Conservation (phyloP, 2,113 vertebrate genomes). For the Psittacara wagleri region DNA sequence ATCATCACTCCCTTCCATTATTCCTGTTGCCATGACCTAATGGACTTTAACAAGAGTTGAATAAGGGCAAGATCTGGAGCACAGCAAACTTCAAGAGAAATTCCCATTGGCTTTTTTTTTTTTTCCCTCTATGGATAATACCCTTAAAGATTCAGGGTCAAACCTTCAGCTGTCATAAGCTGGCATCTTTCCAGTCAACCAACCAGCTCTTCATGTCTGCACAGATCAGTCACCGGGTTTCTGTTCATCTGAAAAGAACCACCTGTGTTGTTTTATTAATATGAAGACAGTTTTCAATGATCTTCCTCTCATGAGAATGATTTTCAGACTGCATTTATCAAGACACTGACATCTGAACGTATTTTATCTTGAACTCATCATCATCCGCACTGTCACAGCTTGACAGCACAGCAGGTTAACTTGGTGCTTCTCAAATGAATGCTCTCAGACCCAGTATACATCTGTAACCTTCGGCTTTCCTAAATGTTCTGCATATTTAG, state of each 20-base stretch:
- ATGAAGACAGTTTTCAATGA: not conserved
- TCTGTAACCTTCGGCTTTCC: not conserved
- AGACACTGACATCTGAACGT: not conserved
- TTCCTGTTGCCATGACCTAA: not conserved
- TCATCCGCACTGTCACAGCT: not conserved
- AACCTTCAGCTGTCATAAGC: not conserved
- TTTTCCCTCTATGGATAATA: not conserved
- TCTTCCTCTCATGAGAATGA: not conserved
- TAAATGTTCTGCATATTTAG: not conserved
- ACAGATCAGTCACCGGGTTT: not conserved
- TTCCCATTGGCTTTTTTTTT: not conserved
- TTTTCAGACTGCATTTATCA: not conserved
- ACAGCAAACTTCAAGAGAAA: not conserved
- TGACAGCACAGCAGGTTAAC: not conserved
- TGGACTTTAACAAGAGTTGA: not conserved
- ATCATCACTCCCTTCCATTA: not conserved
- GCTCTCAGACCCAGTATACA: not conserved
- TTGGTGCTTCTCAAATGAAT: not conserved
- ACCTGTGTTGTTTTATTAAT: not conserved
- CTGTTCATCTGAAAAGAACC: not conserved
- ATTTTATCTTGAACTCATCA: not conserved
- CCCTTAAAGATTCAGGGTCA: conserved; percentile 12
- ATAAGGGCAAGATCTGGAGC: not conserved
- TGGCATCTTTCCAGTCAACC: not conserved
- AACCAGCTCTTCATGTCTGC: not conserved